These are phyloP conservation scores for Gambusia yucatana DNA, from an alignment of 2,797 vertebrate species.

Conservation along the genomic window DNA sequence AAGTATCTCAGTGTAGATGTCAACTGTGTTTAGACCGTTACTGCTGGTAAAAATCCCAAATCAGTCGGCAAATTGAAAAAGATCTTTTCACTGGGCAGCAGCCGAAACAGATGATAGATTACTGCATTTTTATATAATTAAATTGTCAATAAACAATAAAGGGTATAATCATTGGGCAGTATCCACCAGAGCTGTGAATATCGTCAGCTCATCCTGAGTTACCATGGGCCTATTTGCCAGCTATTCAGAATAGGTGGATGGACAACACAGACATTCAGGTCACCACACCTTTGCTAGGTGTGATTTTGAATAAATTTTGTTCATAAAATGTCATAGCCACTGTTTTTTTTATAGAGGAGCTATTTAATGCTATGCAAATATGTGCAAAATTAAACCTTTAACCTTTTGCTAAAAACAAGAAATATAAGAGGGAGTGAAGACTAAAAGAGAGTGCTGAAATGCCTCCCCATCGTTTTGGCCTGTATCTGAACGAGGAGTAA, in stretches of 20 bases:
- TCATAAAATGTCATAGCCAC: neutral
- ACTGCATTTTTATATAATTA: neutral
- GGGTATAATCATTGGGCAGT: neutral
- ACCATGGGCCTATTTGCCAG: neutral
- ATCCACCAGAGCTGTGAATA: neutral
- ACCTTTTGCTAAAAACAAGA: constrained; percentile 11
- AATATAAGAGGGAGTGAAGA: constrained; percentile 24
- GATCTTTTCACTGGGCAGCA: neutral
- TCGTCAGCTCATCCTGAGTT: neutral
- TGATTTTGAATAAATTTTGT: neutral
- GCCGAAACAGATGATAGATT: neutral
- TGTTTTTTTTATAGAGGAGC: neutral
- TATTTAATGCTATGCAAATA: constrained; percentile 11
- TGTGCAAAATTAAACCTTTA: constrained; percentile 10
- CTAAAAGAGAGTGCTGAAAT: constrained; percentile 48
- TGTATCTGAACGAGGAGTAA: constrained; percentile 73
- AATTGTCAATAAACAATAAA: neutral
- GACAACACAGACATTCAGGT: neutral
- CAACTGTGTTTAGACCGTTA: neutral
- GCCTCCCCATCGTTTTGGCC: constrained; percentile 49
- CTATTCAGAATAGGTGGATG: neutral
- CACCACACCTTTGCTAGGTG: neutral
- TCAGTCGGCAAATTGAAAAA: neutral
- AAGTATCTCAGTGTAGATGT: neutral
- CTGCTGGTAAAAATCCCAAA: neutral